These are phyloP conservation scores for Oryctolagus cuniculus DNA, from an alignment of 2,113 vertebrate genomes.

Conservation along the genomic window DNA sequence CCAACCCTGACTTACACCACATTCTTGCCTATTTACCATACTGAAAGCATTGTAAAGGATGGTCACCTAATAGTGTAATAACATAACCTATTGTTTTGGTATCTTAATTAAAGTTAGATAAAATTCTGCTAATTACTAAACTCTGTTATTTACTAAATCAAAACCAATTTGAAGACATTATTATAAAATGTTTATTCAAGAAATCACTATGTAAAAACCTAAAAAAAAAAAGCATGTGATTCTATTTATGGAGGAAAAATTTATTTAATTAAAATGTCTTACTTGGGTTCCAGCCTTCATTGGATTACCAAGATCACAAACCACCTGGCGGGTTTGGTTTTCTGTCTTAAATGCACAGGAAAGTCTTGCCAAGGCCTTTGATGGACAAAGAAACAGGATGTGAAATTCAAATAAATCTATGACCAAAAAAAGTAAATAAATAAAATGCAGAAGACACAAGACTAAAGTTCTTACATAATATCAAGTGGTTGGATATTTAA, in stretches of 20 bases:
- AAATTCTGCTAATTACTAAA: constrained; percentile 5
- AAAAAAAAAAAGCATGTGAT: not conserved
- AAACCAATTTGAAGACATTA: constrained; percentile 29
- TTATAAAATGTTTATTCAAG: not conserved
- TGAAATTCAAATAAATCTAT: constrained; percentile 6
- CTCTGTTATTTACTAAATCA: not conserved
- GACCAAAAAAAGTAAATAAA: not conserved
- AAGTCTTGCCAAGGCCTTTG: constrained; percentile 92
- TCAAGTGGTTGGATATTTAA: not conserved
- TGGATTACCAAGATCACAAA: constrained; percentile 98
- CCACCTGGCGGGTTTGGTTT: constrained; percentile 96
- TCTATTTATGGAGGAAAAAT: not conserved
- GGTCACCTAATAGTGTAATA: not conserved
- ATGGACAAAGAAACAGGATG: not conserved
- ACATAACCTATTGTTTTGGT: not conserved
- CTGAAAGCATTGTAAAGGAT: not conserved
- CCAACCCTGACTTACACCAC: not conserved
- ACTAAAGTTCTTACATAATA: not conserved
- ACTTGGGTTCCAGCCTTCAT: constrained; percentile 98
- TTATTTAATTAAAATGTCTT: constrained; percentile 59
- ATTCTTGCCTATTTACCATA: not conserved
- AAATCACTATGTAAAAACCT: constrained; percentile 1
- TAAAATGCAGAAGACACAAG: not conserved
- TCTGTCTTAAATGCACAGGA: constrained; percentile 97
- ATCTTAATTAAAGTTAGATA: constrained; percentile 24